phyloP scores from a whole-genome alignment of 2,797 vertebrate genomes.

The Discoglossus pictus region DNA sequence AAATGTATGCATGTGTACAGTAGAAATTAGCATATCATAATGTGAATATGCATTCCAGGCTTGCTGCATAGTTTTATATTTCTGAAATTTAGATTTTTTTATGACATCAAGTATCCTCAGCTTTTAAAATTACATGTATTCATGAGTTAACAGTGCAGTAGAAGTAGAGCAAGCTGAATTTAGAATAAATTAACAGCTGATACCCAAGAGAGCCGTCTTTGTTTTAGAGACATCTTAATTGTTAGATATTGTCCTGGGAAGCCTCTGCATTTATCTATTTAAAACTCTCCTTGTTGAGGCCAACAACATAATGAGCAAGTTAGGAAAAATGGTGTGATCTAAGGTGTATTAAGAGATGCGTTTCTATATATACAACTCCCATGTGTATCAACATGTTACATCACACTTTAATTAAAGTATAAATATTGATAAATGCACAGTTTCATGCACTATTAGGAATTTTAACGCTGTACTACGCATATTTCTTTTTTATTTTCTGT shows the following conservation, averaged over 20 bases:
- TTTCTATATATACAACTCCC: no score
- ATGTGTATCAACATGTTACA: no score
- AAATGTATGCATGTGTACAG: no score
- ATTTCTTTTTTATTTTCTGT: no score
- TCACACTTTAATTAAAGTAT: no score
- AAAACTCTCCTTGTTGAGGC: conserved; percentile 31
- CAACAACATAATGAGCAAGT: conserved; percentile 31
- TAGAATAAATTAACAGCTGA: conserved; percentile 39
- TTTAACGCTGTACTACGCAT: no score
- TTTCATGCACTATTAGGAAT: no score
- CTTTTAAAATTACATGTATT: conserved; percentile 14
- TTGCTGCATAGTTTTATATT: no score
- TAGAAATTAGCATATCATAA: no score
- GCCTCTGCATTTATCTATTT: conserved; percentile 29
- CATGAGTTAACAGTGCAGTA: conserved; percentile 10
- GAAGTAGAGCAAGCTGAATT: conserved; percentile 35
- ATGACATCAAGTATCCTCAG: neutral
- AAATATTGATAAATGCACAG: no score
- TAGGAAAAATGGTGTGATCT: conserved; percentile 34
- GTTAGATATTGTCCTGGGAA: conserved; percentile 42
- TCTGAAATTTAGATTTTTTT: no score
- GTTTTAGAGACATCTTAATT: conserved; percentile 40
- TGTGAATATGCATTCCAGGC: no score
- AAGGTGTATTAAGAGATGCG: neutral
- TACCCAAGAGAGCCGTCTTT: conserved; percentile 26